Evolutionary conservation across 2,888 invertebrate species (phyloP), one percentile per base, ranked within the genome.

Genomic region (Drosophila paranaensis): DNA sequence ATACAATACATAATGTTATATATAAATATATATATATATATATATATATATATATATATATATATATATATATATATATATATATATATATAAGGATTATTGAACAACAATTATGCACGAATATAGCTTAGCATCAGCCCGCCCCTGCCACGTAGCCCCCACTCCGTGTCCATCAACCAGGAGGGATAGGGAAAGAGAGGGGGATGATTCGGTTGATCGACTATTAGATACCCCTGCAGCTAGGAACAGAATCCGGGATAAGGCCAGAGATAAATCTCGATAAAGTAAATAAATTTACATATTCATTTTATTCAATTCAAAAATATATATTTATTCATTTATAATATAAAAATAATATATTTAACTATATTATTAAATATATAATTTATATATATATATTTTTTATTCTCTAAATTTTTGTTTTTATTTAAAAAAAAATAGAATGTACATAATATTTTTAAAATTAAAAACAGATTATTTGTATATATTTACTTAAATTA

Each of bases 1-100:
- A 75, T 73, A 61, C 51, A 54, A 70, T 73, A 71, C 60, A 77
- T 77, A 77, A 79, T 76, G 77, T 77, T 77, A 48, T 48, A 48
- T 16, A 48, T 48, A 46, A n/a, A n/a, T 20, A 20, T 20, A 20
- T 20, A 20, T 20, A 20, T 20, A 20, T 20, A 20, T 20, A 20
- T 20, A 20, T 20, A 20, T 20, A 20, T 20, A 20, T 20, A 20
- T 20, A 20, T 20, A 20, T 20, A 20, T 20, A 20, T 20, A 20
- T 20, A 20, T 20, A 20, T 20, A 20, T 20, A 20, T 20, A 20
- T 20, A 20, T 20, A 20, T 20, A 20, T 20, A 20, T 20, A 20
- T 20, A 20, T 77, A 48, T 48, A 48, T 16, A 48, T 48, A 46
- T 10, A 30, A 61, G 54, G 62, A 70, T 63, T 75, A 72, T 65